These are phyloP conservation scores for Octodon degus DNA, from an alignment of 2,113 vertebrate genomes.

Conservation along the genomic window DNA sequence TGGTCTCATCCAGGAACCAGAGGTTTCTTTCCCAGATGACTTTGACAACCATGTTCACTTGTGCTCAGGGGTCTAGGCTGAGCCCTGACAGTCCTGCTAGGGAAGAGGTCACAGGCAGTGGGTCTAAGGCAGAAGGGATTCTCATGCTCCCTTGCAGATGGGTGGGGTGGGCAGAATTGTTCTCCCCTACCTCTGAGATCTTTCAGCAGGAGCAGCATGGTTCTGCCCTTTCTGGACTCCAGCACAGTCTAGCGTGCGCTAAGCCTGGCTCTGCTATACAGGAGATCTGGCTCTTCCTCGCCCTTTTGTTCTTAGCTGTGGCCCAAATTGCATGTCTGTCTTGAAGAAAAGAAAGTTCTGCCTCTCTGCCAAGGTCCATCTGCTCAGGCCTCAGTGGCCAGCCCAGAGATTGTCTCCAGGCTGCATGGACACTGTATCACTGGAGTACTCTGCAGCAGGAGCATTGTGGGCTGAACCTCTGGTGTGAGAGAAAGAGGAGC, in stretches of 20 bases:
- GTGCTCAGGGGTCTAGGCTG: too few species aligned
- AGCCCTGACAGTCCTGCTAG: neutral
- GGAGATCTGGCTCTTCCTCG: neutral
- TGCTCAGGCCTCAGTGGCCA: neutral
- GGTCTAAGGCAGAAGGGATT: neutral
- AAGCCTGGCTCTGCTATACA: neutral
- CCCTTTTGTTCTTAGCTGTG: neutral
- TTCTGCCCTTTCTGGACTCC: neutral
- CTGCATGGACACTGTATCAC: neutral
- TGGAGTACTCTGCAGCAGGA: neutral
- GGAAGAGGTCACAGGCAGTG: neutral
- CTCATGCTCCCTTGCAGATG: neutral
- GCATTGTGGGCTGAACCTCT: neutral
- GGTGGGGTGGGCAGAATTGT: neutral
- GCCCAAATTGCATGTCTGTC: neutral
- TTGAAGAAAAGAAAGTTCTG: neutral
- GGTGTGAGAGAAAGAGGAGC: neutral
- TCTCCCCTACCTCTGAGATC: neutral
- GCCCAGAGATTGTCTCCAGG: neutral
- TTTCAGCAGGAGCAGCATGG: too few species aligned
- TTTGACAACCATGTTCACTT: too few species aligned
- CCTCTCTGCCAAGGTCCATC: neutral
- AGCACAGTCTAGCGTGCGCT: neutral
- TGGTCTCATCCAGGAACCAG: too few species aligned
- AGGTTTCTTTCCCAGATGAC: neutral